phyloP scores from a whole-genome alignment of 2,113 vertebrate genomes.

The Embiotoca jacksoni region DNA sequence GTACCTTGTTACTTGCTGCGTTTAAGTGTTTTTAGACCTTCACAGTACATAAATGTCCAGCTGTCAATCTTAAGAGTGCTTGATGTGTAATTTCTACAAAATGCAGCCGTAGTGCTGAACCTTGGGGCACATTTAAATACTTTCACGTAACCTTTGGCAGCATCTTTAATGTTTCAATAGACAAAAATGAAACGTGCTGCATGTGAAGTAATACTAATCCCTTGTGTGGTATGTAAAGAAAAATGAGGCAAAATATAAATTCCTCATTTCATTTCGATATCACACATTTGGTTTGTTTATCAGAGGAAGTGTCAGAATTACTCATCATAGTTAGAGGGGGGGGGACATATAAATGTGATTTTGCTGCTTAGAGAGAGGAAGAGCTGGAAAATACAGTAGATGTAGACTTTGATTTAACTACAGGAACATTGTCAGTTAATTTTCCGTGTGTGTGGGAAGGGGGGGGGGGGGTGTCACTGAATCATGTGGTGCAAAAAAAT shows the following conservation, averaged over 20 bases:
- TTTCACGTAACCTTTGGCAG: conserved; percentile 15
- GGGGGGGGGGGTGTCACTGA: neutral
- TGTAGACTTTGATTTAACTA: neutral
- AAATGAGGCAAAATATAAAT: neutral
- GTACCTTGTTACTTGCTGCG: too few species aligned
- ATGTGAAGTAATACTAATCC: neutral
- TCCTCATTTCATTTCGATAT: neutral
- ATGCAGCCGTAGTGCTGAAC: neutral
- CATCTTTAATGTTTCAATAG: conserved; percentile 28
- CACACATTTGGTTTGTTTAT: conserved; percentile 8
- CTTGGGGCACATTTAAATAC: conserved; percentile 3
- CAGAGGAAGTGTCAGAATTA: conserved; percentile 9
- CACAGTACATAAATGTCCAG: neutral
- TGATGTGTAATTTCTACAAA: neutral
- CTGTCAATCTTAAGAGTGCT: neutral
- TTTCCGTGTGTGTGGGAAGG: neutral
- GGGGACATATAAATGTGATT: neutral
- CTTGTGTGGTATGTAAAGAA: neutral
- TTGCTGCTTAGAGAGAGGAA: neutral
- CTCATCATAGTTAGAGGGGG: neutral
- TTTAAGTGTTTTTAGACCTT: neutral
- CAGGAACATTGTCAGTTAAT: neutral
- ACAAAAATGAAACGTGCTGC: conserved; percentile 14
- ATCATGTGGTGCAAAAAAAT: conserved; percentile 2
- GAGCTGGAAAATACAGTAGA: neutral